These are phyloP conservation scores for Gnatocerus cornutus DNA, from an alignment of 2,888 invertebrate species.

Conservation along the genomic window DNA sequence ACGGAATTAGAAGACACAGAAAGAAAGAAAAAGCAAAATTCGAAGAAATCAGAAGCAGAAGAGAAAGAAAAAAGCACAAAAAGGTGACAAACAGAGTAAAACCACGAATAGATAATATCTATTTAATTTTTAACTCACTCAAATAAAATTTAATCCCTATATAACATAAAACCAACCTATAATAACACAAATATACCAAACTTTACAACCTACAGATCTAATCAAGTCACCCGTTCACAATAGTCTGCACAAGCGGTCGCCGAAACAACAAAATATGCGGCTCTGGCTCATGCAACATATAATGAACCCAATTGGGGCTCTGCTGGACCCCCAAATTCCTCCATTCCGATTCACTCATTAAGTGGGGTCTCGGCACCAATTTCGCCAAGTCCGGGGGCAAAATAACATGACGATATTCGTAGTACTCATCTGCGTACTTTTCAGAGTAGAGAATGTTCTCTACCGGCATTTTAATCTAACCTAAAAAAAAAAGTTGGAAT, in stretches of 20 bases:
- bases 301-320: constrained; percentile 92
- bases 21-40: too few relatives aligned
- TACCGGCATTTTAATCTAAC: constrained; percentile 40
- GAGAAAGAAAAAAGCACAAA: too few relatives aligned
- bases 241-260: constrained; percentile 68
- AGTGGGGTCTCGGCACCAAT: constrained; percentile 89
- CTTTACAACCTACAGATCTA: too few relatives aligned
- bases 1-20: too few relatives aligned
- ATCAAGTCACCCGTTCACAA: not conserved
- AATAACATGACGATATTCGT: constrained; percentile 95
- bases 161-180: too few relatives aligned
- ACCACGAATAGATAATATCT: too few relatives aligned
- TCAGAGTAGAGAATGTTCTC: constrained; percentile 92
- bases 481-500: not conserved
- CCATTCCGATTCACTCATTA: constrained; percentile 97
- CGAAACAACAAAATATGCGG: constrained; percentile 91
- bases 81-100: too few relatives aligned
- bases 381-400: constrained; percentile 89
- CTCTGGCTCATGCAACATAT: constrained; percentile 93
- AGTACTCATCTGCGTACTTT: constrained; percentile 89
- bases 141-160: too few relatives aligned
- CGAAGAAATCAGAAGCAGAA: too few relatives aligned
- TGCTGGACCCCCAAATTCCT: constrained; percentile 95
- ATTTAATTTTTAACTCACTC: too few relatives aligned
- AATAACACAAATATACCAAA: too few relatives aligned